Conservation (phyloP, 2,888 invertebrate genomes). For the Thera britannica region DNA sequence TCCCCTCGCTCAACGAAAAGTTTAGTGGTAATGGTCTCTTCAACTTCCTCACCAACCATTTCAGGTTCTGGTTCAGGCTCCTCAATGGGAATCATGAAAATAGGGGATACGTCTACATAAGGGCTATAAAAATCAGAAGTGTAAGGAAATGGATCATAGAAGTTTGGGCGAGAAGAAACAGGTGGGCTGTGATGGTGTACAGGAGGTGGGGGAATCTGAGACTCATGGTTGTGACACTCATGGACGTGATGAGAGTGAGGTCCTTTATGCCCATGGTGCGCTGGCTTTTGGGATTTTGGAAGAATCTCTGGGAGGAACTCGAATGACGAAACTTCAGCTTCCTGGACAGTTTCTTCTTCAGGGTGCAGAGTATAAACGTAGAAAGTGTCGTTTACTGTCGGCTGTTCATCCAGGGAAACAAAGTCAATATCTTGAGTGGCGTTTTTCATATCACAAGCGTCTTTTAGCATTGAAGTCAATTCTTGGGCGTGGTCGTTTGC, state of each 20-base stretch:
- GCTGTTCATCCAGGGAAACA: constrained; percentile 43
- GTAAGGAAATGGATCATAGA: constrained; percentile 65
- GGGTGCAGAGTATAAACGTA: constrained; percentile 49
- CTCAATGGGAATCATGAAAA: constrained; percentile 53
- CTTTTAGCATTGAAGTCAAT: constrained; percentile 63
- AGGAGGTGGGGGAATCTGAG: constrained; percentile 59
- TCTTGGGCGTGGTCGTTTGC: constrained; percentile 72
- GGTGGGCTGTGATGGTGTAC: constrained; percentile 53
- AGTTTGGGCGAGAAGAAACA: constrained; percentile 63
- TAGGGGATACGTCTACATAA: constrained; percentile 59
- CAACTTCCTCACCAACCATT: constrained; percentile 71
- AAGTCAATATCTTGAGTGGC: constrained; percentile 47
- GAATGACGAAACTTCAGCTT: constrained; percentile 39
- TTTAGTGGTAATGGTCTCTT: constrained; percentile 72
- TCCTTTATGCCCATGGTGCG: constrained; percentile 45
- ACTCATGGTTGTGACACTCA: constrained; percentile 47
- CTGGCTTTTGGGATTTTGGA: constrained; percentile 36
- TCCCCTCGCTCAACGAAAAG: constrained; percentile 69
- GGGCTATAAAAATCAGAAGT: constrained; percentile 56
- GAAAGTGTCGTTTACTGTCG: constrained; percentile 48
- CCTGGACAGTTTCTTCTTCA: constrained; percentile 42
- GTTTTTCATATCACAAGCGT: constrained; percentile 58
- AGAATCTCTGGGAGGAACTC: constrained; percentile 37
- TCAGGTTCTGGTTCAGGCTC: constrained; percentile 67
- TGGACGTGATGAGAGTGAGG: constrained; percentile 50